Base-by-base conservation (phyloP, 1,140 invertebrate genomes). In the Trichogramma pretiosum region DNA sequence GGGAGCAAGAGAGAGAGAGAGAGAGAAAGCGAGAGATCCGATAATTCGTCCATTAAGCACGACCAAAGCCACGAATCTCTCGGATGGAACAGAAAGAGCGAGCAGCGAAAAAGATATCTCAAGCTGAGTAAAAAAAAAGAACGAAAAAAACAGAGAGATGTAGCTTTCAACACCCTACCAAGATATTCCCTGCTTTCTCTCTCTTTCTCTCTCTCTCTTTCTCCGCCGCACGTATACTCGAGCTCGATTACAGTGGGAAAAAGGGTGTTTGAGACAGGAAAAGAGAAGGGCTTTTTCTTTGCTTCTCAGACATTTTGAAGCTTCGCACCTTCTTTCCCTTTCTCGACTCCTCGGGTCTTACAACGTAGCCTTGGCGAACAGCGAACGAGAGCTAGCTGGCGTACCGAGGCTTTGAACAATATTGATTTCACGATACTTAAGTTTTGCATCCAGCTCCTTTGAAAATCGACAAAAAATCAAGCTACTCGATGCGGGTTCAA, bases 371-470 rank as follows among this genome's bases (percentile, higher is more conserved):
- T 32, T 22, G 28, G 32, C 16, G 36, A 16, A 23, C 22, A 45
- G 30, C 24, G 34, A 46, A 24, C 23, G 32, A 16, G 34, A 23
- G 33, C 43, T 40, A 46, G 46, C 44, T 52, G 42, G 39, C 28
- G 38, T 45, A 42, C 46, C 50, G 47, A 66, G 59, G 57, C 57
- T 64, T 65, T 62, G 59, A 54, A 50, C 61, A 60, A 68, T 68
- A 65, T 68, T 67, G 67, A 68, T 70, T 68, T 59, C 61, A 62
- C 65, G 63, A 63, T 56, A 56, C 54, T 47, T 50, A 42, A 52
- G 52, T 48, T 59, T 61, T 51, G 53, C 53, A 43, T 51, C 44
- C 48, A 24, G 43, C 28, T 37, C n/a, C n/a, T n/a, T n/a, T n/a
- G 35, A 51, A 33, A 44, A 9, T 46, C 43, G 39, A 17, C 16